These are phyloP conservation scores for Gymnocheta viridis DNA, from an alignment of 2,888 invertebrate species.

Conservation along the genomic window DNA sequence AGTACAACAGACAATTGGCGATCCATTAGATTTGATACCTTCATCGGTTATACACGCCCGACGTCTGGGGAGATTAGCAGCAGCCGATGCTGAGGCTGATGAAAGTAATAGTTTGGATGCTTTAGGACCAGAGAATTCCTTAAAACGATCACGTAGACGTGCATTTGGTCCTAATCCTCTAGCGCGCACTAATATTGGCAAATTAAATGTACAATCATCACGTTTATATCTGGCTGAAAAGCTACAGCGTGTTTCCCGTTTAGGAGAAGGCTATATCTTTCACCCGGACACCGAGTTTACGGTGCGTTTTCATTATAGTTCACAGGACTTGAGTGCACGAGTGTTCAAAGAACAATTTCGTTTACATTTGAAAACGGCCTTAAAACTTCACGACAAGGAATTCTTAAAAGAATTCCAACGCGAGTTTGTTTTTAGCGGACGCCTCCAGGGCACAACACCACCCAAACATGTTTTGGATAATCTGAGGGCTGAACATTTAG, in stretches of 20 bases:
- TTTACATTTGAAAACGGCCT: conserved; percentile 77
- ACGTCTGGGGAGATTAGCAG: conserved; percentile 67
- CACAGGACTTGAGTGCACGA: conserved; percentile 80
- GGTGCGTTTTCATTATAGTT: conserved; percentile 79
- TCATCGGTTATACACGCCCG: conserved; percentile 75
- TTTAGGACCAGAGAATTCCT: conserved; percentile 38
- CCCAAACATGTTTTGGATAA: conserved; percentile 76
- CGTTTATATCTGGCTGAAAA: conserved; percentile 53
- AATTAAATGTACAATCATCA: conserved; percentile 44
- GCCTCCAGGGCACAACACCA: conserved; percentile 77
- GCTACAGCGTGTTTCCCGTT: conserved; percentile 64
- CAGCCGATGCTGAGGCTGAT: conserved; percentile 59
- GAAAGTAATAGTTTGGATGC: conserved; percentile 72
- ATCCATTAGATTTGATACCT: conserved; percentile 80
- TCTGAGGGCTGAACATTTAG: conserved; percentile 74
- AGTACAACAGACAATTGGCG: conserved; percentile 66
- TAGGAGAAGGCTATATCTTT: conserved; percentile 78
- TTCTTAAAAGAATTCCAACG: conserved; percentile 80
- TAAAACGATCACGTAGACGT: conserved; percentile 57
- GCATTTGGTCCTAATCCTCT: conserved; percentile 22
- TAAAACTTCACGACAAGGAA: conserved; percentile 79
- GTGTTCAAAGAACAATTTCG: conserved; percentile 81
- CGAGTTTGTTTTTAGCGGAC: conserved; percentile 78
- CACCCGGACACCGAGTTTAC: conserved; percentile 78
- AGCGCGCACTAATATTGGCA: conserved; percentile 36